These are phyloP conservation scores for Silurus meridionalis DNA, from an alignment of 2,113 vertebrate species.

Conservation along the genomic window DNA sequence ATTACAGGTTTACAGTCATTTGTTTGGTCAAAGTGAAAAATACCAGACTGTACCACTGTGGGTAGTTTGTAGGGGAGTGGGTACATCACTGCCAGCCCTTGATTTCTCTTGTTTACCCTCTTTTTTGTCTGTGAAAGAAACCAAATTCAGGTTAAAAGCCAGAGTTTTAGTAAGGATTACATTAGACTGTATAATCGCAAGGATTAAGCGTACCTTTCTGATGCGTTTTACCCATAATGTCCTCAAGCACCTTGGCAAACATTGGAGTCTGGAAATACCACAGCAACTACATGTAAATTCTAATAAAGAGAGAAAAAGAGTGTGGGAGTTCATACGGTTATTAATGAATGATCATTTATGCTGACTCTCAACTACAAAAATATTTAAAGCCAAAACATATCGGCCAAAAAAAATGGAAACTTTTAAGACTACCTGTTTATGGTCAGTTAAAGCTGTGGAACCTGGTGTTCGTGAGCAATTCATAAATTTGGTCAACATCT, in stretches of 20 bases:
- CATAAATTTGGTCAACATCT: no score
- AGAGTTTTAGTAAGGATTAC: neutral
- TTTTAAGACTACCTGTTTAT: no score
- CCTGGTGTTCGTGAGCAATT: no score
- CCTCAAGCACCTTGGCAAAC: constrained; percentile 39
- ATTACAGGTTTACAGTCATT: neutral
- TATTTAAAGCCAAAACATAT: neutral
- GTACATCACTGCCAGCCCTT: constrained; percentile 64
- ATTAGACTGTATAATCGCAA: neutral
- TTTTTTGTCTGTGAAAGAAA: constrained; percentile 76
- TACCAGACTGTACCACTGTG: constrained; percentile 68
- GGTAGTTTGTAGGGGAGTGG: constrained; percentile 66
- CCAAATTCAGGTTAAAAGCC: neutral
- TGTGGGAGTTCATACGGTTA: neutral
- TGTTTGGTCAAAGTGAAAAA: neutral
- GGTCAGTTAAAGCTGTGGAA: no score
- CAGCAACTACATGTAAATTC: constrained; percentile 23
- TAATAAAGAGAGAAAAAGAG: constrained; percentile 39
- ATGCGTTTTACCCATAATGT: constrained; percentile 71
- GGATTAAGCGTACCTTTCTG: constrained; percentile 63
- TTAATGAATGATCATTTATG: neutral
- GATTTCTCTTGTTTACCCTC: constrained; percentile 80
- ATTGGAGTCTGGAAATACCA: constrained; percentile 13
- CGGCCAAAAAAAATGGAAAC: neutral
- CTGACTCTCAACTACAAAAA: neutral